Evolutionary conservation across 2,888 invertebrate genomes (phyloP), one percentile per base, ranked within the genome.

Genomic region (Cryptus viduatorius): DNA sequence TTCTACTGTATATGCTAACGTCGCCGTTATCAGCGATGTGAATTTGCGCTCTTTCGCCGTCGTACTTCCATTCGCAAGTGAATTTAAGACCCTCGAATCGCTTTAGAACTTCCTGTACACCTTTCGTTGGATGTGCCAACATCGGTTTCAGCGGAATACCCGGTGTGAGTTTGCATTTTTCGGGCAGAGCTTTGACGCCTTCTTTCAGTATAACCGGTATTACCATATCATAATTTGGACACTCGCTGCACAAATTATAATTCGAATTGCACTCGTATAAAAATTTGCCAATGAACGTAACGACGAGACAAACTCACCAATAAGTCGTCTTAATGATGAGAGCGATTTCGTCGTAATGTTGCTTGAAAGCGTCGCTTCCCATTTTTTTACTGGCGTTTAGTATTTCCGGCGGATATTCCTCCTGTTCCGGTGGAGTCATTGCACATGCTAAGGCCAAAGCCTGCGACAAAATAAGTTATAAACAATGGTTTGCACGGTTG

Each of bases 61-160:
- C 99, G 94, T 99, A 99, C 94, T 99, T 99, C 96, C 97, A 99
- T 94, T 99, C 99, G 93, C 99, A 99, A 0, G 99, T 99, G 93
- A 99, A 99, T 90, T 96, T 95, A 86, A 97, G 95, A 14, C 97
- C 96, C 83, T 98, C 98, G 82, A 94, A 96, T 90, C 98, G 95
- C 83, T 96, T 95, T 76, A 99, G 94, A 4, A 99, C 97, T 93
- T 99, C 98, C 86, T 96, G 95, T 1, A 99, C 97, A 3, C 98
- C 99, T 93, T 97, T 98, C 0, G 99, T 98, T 3, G 99, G 99
- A 92, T 99, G 99, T 0, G 99, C 99, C 91, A 99, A 95, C 99
- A 99, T 99, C 0, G 99, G 99, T 93, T 99, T 98, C 86, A 99
- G 95, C 12, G 99, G 99, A 88, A 99, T 96, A 71, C 98, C 98